Base-by-base conservation (phyloP, 2,797 vertebrate genomes). In the Falco concolor region DNA sequence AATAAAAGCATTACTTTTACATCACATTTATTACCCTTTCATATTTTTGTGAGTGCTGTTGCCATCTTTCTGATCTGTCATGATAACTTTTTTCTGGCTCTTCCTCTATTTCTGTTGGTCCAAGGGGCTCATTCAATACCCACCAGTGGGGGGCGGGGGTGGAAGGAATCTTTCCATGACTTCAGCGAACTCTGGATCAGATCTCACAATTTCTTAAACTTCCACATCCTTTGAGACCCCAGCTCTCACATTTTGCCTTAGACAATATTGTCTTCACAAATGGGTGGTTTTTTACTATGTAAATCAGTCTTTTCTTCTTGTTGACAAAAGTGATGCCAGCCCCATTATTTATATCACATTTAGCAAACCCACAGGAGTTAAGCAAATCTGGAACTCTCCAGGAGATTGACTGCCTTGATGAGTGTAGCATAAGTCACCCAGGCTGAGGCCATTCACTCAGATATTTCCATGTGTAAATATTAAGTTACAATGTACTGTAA, bases 391-490 rank as follows among this genome's bases (percentile, higher is more conserved):
- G 78, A 97, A 82, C 77, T 76, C 85, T 92, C 89, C 77, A 90
- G 91, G 93, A 97, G 90, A 91, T 10, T 94, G 89, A 90, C 72
- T 96, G 64, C 74, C 88, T 90, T 96, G 94, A 97, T 96, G 93
- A 96, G 81, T 91, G 91, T 89, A 96, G 77, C 92, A 96, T 97
- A 94, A 96, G 87, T 96, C 76, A 94, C 85, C 38, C 67, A 88
- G 82, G 79, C 84, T 83, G 93, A 96, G 89, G 53, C 89, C 64
- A 74, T 93, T 94, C 23, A 15, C 82, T 95, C 74, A 95, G 83
- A 93, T 88, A 96, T 97, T 97, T 97, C 90, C 64, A 0, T 95
- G 84, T 87, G 88, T 81, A 97, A 96, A 96, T 96, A 96, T 97
- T 94, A 78, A 81, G 79, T 97, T 97, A 96, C 93, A 93, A 30